Conservation (phyloP, 2,888 invertebrate genomes). For the Drosophila dives region DNA sequence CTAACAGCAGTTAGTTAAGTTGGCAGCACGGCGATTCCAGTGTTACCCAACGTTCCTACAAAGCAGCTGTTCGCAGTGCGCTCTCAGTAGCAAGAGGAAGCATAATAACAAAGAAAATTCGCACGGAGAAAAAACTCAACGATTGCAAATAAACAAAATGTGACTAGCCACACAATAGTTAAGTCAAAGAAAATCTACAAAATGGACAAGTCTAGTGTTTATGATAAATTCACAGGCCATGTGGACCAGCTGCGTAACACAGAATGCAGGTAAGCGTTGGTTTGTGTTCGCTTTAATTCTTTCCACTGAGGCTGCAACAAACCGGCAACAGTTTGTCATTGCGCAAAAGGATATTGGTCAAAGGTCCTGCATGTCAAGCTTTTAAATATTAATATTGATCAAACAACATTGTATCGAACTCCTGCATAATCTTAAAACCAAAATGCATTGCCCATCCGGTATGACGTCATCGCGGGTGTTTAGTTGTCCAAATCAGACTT, state of each 20-base stretch:
- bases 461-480: conserved; percentile 50
- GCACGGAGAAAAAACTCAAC: conserved; percentile 7
- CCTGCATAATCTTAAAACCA: neutral
- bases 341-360: conserved; percentile 27
- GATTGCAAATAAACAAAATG: conserved; percentile 47
- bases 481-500: neutral
- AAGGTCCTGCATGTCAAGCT: neutral
- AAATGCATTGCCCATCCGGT: conserved; percentile 7
- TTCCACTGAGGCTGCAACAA: conserved; percentile 31
- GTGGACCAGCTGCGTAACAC: conserved; percentile 84
- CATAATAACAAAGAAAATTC: conserved; percentile 60
- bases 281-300: conserved; percentile 2
- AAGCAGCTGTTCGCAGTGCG: conserved; percentile 42
- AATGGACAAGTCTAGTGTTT: conserved; percentile 81
- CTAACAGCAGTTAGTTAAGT: neutral
- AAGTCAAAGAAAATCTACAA: conserved; percentile 6
- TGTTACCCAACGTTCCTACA: conserved; percentile 36
- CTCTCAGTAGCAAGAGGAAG: conserved; percentile 47
- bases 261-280: conserved; percentile 83
- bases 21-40: conserved; percentile 31
- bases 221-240: conserved; percentile 80
- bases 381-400: conserved; percentile 16
- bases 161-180: conserved; percentile 28
- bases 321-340: conserved; percentile 71
- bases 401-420: neutral